A percentile compares a stretch with the other conserved stretches of the same genome.
These are phyloP conservation scores for Danio kyathit DNA, from an alignment of 2,797 vertebrate genomes.

Conservation along the genomic window DNA sequence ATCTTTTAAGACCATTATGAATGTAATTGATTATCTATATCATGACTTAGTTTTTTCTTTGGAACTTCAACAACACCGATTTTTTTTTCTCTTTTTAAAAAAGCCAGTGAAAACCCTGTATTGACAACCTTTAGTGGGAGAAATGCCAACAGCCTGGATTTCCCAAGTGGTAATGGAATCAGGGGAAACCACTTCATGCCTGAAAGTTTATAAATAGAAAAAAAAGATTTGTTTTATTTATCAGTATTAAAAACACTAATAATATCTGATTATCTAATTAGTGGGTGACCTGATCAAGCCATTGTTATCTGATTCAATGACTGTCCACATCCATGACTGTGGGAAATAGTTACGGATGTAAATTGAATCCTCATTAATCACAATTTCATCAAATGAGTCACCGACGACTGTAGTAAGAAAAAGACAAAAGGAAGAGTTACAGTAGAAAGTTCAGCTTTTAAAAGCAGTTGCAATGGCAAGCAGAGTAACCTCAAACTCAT, in stretches of 20 bases:
- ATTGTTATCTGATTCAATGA: slow-evolving; percentile 53
- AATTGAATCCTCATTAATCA: slow-evolving; percentile 65
- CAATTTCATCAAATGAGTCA: slow-evolving; percentile 49
- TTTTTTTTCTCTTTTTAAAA: no score
- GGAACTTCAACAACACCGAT: no score
- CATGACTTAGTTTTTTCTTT: no score
- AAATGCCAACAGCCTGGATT: slow-evolving; percentile 76
- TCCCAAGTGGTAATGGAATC: slow-evolving; percentile 81
- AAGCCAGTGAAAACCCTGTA: not conserved
- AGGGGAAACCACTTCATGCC: slow-evolving; percentile 59
- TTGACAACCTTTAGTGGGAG: slow-evolving; percentile 69
- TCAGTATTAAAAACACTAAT: not conserved
- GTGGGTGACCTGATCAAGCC: slow-evolving; percentile 68
- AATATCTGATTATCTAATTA: not conserved
- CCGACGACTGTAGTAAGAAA: slow-evolving; percentile 24
- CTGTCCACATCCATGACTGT: slow-evolving; percentile 77
- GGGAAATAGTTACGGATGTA: slow-evolving; percentile 74
- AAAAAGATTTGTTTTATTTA: not conserved
- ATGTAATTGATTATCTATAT: no score
- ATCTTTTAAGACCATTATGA: no score
- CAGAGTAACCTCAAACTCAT: not conserved
- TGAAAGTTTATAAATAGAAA: slow-evolving; percentile 33
- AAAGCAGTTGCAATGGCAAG: not conserved
- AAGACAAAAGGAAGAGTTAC: not conserved
- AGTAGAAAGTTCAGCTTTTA: not conserved